phyloP scores from a whole-genome alignment of 2,888 invertebrate species.

The Exephanes ischioxanthus region DNA sequence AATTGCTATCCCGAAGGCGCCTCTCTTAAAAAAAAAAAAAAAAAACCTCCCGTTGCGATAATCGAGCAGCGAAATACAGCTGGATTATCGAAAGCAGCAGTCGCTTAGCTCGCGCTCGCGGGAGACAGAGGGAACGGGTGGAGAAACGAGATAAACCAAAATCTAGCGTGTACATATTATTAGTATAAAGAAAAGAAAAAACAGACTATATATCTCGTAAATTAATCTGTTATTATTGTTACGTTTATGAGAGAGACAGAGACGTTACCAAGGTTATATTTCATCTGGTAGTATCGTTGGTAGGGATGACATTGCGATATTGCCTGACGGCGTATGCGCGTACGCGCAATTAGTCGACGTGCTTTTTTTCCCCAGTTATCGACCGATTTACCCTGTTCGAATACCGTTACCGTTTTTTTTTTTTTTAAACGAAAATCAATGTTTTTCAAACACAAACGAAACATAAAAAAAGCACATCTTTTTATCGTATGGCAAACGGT shows the following conservation, averaged over 20 bases:
- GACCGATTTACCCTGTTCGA: constrained; percentile 57
- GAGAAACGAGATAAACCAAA: constrained; percentile 76
- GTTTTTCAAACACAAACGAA: constrained; percentile 58
- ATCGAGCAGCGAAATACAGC: constrained; percentile 59
- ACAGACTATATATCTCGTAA: constrained; percentile 74
- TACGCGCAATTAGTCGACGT: constrained; percentile 47
- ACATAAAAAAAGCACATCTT: constrained; percentile 49
- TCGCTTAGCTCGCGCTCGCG: constrained; percentile 44
- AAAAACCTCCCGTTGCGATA: constrained; percentile 61
- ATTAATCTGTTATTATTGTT: constrained; percentile 83
- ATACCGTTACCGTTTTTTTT: constrained; percentile 53
- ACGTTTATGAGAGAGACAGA: constrained; percentile 77
- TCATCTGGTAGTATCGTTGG: constrained; percentile 76
- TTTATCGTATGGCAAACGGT: constrained; percentile 59
- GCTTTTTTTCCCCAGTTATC: constrained; percentile 60
- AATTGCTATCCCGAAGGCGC: constrained; percentile 39
- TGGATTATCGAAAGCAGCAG: constrained; percentile 65
- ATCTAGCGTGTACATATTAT: constrained; percentile 79
- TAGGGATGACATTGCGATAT: constrained; percentile 71
- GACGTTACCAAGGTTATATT: constrained; percentile 84
- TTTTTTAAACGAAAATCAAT: constrained; percentile 57
- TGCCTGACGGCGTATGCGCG: constrained; percentile 62
- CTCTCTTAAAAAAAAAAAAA: constrained; percentile 44
- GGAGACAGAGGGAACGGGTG: constrained; percentile 41
- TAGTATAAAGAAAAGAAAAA: constrained; percentile 68